A percentile compares a stretch with the other conserved stretches of the same genome.
Conservation (phyloP, 1,140 invertebrate genomes). For the Nasonia vitripennis region DNA sequence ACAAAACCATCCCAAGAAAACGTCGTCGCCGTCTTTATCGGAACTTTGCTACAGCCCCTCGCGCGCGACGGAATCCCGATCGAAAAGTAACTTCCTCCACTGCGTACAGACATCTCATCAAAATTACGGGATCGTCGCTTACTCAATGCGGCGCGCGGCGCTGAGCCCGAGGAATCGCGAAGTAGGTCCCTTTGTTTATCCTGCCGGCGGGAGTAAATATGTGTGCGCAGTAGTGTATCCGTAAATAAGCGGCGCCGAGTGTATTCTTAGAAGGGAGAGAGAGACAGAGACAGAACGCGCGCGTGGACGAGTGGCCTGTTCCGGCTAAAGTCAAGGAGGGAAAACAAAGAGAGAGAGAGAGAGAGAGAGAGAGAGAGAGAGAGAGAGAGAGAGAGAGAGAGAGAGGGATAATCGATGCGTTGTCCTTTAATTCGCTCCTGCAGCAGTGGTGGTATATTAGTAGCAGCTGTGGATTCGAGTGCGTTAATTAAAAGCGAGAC, state of each 20-base stretch:
- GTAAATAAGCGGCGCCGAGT: constrained; percentile 24
- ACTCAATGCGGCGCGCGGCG: neutral
- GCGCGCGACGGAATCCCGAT: neutral
- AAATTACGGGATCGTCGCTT: neutral
- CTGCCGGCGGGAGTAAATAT: neutral
- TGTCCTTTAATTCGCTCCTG: neutral
- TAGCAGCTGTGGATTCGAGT: neutral
- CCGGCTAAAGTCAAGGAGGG: neutral
- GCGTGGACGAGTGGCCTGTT: neutral
- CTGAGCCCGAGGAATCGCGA: neutral
- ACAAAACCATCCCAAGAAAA: neutral
- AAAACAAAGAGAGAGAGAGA: neutral
- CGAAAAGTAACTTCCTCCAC: neutral
- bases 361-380: neutral
- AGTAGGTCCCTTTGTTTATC: constrained; percentile 9
- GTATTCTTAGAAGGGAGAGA: neutral
- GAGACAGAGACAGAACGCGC: neutral
- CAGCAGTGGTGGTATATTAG: too few relatives aligned
- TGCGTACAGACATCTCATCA: neutral
- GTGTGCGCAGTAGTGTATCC: neutral
- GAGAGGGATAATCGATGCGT: neutral
- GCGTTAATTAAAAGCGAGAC: neutral
- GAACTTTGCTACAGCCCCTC: neutral
- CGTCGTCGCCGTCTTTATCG: neutral
- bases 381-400: neutral